Conservation (phyloP, 2,797 vertebrate species). For the Oreochromis grahami region DNA sequence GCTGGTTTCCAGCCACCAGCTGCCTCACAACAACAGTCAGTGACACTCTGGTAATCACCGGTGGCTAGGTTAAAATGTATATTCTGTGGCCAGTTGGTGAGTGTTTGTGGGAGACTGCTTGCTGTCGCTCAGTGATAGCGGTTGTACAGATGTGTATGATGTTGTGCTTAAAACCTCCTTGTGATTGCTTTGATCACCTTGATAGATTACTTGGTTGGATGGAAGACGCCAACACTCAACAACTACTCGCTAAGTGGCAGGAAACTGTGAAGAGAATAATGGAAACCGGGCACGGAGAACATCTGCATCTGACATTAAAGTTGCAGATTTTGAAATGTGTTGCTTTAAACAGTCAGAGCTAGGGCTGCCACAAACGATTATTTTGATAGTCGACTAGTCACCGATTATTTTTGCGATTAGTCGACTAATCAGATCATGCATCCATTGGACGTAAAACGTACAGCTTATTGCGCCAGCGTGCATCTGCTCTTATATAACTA, state of each 20-base stretch:
- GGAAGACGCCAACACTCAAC: not conserved
- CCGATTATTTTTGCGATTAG: too few species aligned
- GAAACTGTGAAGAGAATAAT: not conserved
- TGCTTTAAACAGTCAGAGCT: not conserved
- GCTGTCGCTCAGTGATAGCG: not conserved
- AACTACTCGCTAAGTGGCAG: not conserved
- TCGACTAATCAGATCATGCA: too few species aligned
- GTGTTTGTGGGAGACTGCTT: not conserved
- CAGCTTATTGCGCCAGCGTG: too few species aligned
- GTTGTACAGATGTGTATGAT: not conserved
- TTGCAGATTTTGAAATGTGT: not conserved
- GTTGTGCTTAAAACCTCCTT: not conserved
- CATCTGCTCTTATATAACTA: too few species aligned
- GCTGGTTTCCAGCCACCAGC: not conserved
- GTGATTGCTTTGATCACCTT: not conserved
- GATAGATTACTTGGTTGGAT: not conserved
- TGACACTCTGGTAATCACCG: not conserved
- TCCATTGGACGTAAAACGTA: too few species aligned
- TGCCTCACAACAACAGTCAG: not conserved
- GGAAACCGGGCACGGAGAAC: not conserved
- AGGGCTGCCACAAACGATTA: too few species aligned
- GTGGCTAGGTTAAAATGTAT: not conserved
- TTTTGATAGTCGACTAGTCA: too few species aligned
- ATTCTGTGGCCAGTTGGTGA: not conserved
- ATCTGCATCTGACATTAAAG: not conserved